Evolutionary conservation across 2,888 invertebrate genomes (phyloP).

Genomic region (Allygus modestus): DNA sequence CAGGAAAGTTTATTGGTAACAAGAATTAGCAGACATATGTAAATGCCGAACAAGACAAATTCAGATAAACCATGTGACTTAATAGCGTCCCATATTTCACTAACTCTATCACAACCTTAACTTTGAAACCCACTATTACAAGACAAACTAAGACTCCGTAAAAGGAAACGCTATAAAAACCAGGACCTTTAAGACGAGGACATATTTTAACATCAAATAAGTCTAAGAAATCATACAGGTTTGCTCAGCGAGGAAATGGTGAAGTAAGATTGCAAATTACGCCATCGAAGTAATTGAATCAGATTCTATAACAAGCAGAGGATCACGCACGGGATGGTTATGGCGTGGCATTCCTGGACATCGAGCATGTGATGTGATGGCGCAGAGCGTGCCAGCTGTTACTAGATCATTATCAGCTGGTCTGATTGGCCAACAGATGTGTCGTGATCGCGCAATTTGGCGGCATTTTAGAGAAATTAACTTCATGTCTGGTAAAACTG

Average conservation of each 20-base stretch:
- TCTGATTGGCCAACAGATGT: neutral
- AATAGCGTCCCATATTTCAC: no score
- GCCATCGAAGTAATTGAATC: neutral
- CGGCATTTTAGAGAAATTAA: neutral
- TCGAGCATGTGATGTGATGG: neutral
- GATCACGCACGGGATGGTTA: neutral
- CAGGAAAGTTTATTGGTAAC: no score
- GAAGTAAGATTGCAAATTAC: neutral
- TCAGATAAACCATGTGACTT: no score
- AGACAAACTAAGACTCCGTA: no score
- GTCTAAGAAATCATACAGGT: neutral
- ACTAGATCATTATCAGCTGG: neutral
- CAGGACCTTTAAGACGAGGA: no score
- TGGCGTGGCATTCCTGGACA: neutral
- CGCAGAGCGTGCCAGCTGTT: neutral
- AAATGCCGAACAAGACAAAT: no score
- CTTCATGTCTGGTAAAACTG: neutral
- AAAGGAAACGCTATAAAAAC: no score
- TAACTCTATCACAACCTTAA: no score
- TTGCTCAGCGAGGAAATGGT: neutral
- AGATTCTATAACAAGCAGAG: neutral
- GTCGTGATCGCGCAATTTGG: neutral
- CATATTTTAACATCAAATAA: no score
- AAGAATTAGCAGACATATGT: no score
- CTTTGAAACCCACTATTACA: no score